Base-by-base conservation (phyloP, 2,113 vertebrate genomes). In the Cisticola juncidis region DNA sequence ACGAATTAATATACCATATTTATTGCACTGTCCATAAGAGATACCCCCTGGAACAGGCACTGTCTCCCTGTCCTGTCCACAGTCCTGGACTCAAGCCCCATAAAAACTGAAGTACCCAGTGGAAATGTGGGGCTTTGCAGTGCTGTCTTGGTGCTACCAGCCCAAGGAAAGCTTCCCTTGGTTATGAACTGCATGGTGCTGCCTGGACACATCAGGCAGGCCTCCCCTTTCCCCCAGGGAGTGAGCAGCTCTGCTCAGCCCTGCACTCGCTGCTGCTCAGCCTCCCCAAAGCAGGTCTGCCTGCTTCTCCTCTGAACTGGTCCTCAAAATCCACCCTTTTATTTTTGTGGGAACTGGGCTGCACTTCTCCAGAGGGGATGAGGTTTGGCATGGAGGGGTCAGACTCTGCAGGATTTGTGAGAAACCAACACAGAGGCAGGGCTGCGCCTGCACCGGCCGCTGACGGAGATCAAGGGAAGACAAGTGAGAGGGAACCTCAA, bases 111-210 rank as follows among this genome's bases (percentile, higher is more conserved):
- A 28, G 33, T 0, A 33, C 2, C 9, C 45, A 19, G 5, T 5
- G 9, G 12, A 42, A 73, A 56, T 0, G 3, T 1, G 23, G 33
- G 2, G 16, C 28, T 44, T 26, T 40, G 3, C 0, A 0, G 15
- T 3, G 14, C 60, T 42, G 5, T 16, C 60, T 19, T 5, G 17
- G 13, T 1, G 14, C 36, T 9, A 11, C 6, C 3, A 7, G 17
- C 9, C 6, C 56, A 31, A 45, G 33, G 33, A 48, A 16, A 58
- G 26, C 64, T 25, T 16, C 5, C 7, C 7, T 6, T 1, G 11
- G 33, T 23, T 3, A 25, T 1, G 13, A 48, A 19, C 23, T 12
- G 28, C 0, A 6, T 2, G 9, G 22, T 31, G 11, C 38, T 5
- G 15, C 3, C 53, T 3, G 29, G 4, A 6, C 1, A 0, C 40